Evolutionary conservation across 1,140 invertebrate genomes (phyloP).

Genomic region (Eueides isabella): DNA sequence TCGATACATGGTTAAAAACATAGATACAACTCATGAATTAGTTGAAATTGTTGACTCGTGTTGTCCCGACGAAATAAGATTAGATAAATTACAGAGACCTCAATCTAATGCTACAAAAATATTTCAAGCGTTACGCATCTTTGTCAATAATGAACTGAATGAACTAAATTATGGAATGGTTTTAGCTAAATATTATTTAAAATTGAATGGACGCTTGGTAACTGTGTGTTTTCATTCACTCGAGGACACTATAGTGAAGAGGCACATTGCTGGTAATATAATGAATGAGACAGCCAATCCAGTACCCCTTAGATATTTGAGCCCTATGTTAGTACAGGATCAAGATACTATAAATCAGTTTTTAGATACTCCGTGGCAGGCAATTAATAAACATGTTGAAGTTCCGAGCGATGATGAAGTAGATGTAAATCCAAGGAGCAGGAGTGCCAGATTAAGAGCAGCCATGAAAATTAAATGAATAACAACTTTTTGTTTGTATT

Average conservation of each 20-base stretch:
- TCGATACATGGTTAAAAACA: slow-evolving; percentile 90
- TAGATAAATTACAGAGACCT: slow-evolving; percentile 89
- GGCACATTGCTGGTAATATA: slow-evolving; percentile 91
- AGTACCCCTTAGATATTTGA: slow-evolving; percentile 86
- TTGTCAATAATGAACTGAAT: slow-evolving; percentile 98
- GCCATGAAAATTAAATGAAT: slow-evolving; percentile 86
- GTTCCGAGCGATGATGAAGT: slow-evolving; percentile 89
- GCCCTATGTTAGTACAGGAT: slow-evolving; percentile 82
- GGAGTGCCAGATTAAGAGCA: slow-evolving; percentile 94
- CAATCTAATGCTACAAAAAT: slow-evolving; percentile 94
- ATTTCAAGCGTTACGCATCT: slow-evolving; percentile 97
- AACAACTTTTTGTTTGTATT: not conserved
- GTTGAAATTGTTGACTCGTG: slow-evolving; percentile 89
- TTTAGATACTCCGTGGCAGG: slow-evolving; percentile 87
- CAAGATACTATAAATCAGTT: slow-evolving; percentile 84
- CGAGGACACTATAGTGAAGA: slow-evolving; percentile 97
- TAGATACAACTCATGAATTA: slow-evolving; percentile 93
- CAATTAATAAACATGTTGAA: slow-evolving; percentile 92
- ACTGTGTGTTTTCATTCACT: slow-evolving; percentile 96
- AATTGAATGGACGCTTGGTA: slow-evolving; percentile 89
- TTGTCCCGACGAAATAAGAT: slow-evolving; percentile 82
- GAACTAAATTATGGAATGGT: slow-evolving; percentile 96
- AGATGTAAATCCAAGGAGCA: slow-evolving; percentile 89
- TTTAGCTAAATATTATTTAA: slow-evolving; percentile 90
- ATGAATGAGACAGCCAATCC: slow-evolving; percentile 86